Evolutionary conservation across 2,113 vertebrate genomes (phyloP).

Genomic region (Catharus fuscescens): DNA sequence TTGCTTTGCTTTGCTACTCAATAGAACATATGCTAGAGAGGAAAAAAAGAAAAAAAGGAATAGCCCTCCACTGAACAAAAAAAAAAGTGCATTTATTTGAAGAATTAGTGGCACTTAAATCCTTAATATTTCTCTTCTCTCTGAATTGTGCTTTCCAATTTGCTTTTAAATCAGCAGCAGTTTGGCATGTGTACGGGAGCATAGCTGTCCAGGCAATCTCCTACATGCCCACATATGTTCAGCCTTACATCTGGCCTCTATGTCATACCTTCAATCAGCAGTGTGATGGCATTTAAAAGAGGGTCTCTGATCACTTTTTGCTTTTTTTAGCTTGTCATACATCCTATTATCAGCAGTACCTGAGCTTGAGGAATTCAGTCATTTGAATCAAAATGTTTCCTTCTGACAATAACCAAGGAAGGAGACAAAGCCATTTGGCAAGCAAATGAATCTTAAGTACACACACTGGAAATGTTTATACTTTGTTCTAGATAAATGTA

Average conservation of each 20-base stretch:
- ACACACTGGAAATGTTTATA: slow-evolving; percentile 58
- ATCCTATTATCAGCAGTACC: slow-evolving; percentile 45
- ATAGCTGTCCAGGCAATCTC: not conserved
- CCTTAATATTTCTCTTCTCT: slow-evolving; percentile 1
- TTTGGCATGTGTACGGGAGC: not conserved
- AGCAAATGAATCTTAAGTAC: slow-evolving; percentile 57
- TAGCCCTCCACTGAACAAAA: not conserved
- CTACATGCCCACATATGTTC: not conserved
- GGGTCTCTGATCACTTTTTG: slow-evolving; percentile 33
- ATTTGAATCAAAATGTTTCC: slow-evolving; percentile 44
- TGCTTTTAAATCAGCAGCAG: not conserved
- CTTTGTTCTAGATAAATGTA: slow-evolving; percentile 49
- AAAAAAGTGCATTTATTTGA: not conserved
- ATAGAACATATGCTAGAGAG: not conserved
- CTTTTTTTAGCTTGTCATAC: slow-evolving; percentile 42
- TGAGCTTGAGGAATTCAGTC: slow-evolving; percentile 41
- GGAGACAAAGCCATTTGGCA: slow-evolving; percentile 50
- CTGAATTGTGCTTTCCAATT: not conserved
- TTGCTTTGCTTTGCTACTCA: slow-evolving; percentile 1
- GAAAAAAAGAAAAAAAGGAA: not conserved
- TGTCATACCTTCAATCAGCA: not conserved
- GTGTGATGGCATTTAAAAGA: not conserved
- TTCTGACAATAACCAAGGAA: slow-evolving; percentile 44
- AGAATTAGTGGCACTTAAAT: not conserved
- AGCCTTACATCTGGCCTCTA: not conserved